Conservation (phyloP, 2,888 invertebrate species). For the Tetramorium bicarinatum region DNA sequence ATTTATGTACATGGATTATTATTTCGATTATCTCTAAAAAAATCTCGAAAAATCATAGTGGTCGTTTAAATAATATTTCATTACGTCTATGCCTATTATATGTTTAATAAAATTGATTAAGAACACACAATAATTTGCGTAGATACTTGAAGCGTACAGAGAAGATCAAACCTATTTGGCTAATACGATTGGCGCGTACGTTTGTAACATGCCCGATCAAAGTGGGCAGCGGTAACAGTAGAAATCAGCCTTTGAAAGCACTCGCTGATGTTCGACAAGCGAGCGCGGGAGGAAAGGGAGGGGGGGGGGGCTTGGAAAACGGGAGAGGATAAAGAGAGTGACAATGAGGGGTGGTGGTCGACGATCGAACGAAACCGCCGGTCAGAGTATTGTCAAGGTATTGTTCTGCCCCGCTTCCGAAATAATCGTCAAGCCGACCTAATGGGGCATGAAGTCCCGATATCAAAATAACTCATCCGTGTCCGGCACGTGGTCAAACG, state of each 20-base stretch:
- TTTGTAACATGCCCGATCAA: constrained; percentile 40
- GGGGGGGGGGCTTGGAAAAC: neutral
- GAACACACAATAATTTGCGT: neutral
- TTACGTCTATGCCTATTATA: neutral
- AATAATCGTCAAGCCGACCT: constrained; percentile 83
- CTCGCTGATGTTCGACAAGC: constrained; percentile 31
- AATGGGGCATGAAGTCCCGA: constrained; percentile 85
- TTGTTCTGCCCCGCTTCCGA: constrained; percentile 81
- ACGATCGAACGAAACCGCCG: constrained; percentile 68
- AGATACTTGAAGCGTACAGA: neutral
- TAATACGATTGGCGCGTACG: constrained; percentile 34
- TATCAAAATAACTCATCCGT: constrained; percentile 84
- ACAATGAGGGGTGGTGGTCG: constrained; percentile 57
- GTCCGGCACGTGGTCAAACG: constrained; percentile 76
- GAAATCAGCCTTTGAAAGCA: constrained; percentile 53
- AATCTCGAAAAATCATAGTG: neutral
- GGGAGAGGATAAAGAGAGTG: constrained; percentile 40
- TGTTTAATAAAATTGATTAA: constrained; percentile 14
- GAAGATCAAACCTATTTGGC: constrained; percentile 29
- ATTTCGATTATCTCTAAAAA: neutral
- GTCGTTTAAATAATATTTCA: neutral
- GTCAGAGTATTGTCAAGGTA: constrained; percentile 84
- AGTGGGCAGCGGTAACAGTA: constrained; percentile 34
- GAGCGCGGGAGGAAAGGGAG: neutral
- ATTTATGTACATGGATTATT: neutral